phyloP scores from a whole-genome alignment of 2,888 invertebrate genomes.

The Chrysodeixis includens region DNA sequence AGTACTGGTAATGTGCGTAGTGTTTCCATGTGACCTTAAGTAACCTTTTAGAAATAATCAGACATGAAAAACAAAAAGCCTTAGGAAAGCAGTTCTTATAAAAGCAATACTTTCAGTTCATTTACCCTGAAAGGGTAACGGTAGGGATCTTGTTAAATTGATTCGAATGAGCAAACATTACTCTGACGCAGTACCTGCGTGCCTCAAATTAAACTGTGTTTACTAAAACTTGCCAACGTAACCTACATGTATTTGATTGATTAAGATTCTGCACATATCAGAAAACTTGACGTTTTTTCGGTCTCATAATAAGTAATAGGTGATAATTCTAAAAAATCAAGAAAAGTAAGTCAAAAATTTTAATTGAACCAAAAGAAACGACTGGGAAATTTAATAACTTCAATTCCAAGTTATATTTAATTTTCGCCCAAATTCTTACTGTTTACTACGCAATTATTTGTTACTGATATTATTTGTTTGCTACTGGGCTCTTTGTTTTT shows the following conservation, averaged over 20 bases:
- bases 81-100: slow-evolving; percentile 16
- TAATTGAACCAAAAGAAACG: neutral
- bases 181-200: slow-evolving; percentile 9
- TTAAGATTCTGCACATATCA: neutral
- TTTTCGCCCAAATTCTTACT: no score
- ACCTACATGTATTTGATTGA: neutral
- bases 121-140: slow-evolving; percentile 45
- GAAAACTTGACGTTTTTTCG: neutral
- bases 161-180: slow-evolving; percentile 30
- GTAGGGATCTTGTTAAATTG: slow-evolving; percentile 38
- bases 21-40: neutral
- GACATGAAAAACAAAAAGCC: slow-evolving; percentile 32
- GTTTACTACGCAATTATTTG: neutral
- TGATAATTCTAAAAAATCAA: neutral
- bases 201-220: slow-evolving; percentile 31
- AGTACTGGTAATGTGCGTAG: neutral
- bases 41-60: slow-evolving; percentile 24
- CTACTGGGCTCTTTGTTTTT: neutral
- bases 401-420: no score
- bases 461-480: neutral
- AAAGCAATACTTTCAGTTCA: slow-evolving; percentile 30
- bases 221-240: neutral
- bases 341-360: neutral
- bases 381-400: no score
- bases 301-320: no score